Conservation (phyloP, 2,113 vertebrate species). For the Sceloporus tristichus region DNA sequence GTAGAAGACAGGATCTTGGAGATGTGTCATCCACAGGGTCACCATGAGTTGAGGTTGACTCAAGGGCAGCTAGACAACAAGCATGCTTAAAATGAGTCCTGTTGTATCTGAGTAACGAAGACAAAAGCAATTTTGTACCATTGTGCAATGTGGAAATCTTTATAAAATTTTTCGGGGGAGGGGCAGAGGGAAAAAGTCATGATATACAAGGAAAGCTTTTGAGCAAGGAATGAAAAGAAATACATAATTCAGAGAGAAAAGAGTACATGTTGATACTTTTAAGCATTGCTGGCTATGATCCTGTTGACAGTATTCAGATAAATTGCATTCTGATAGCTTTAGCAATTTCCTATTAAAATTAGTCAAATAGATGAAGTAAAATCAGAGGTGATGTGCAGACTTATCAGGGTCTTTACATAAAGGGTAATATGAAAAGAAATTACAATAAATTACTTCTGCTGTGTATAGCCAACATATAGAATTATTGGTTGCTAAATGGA, state of each 20-base stretch:
- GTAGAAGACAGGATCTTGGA: too few relatives aligned
- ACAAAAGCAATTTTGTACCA: not conserved
- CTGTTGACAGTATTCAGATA: not conserved
- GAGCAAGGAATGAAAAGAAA: not conserved
- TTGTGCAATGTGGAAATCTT: not conserved
- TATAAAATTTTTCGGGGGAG: not conserved
- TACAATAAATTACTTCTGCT: slow-evolving; percentile 52
- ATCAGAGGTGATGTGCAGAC: not conserved
- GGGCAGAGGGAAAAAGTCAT: not conserved
- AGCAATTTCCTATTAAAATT: slow-evolving; percentile 34
- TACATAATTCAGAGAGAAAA: slow-evolving; percentile 11
- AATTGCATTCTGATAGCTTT: not conserved
- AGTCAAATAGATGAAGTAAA: not conserved
- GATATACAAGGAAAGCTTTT: not conserved
- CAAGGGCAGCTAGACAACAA: too few relatives aligned
- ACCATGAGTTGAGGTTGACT: too few relatives aligned
- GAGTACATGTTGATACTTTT: not conserved
- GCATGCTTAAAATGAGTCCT: not conserved
- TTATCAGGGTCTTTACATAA: slow-evolving; percentile 17
- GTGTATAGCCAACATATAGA: slow-evolving; percentile 60
- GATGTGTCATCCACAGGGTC: too few relatives aligned
- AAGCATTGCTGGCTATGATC: not conserved
- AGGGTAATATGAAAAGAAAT: slow-evolving; percentile 46
- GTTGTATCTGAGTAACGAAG: not conserved
- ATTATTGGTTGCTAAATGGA: slow-evolving; percentile 63